Evolutionary conservation across 2,888 invertebrate genomes (phyloP), one percentile per base, ranked within the genome.

Genomic region (Osedax frankpressi): DNA sequence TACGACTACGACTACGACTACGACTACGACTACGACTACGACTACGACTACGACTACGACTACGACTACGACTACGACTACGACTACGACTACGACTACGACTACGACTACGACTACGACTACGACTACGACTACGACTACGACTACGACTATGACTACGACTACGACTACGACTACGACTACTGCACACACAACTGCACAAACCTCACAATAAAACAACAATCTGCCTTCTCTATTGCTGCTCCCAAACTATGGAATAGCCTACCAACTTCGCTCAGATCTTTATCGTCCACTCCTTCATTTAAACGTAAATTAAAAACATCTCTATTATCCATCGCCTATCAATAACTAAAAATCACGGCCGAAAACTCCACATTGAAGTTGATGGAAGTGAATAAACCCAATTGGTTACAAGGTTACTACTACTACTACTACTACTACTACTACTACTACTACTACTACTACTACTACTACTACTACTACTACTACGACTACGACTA

Each of bases 401-500:
- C n/a, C n/a, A n/a, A n/a, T n/a, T n/a, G n/a, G n/a, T n/a, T n/a
- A n/a, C n/a, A n/a, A n/a, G n/a, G n/a, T n/a, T 44, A 44, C 44
- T 44, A 44, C 44, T 65, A 65, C 65, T 65, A 65, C 65, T 65
- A 65, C 65, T 65, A 65, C 26, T 65, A 65, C 65, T 65, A 65
- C 65, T 65, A 65, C 65, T 65, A 65, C 26, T 65, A 65, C 65
- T 65, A 65, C 65, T 65, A 65, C 26, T 65, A 65, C 65, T 65
- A 65, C 65, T 65, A 65, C 65, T 65, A 65, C 26, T 65, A 65
- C 65, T 65, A 65, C 65, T 65, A 65, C 65, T 65, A 65, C 65
- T 65, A 65, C 65, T 65, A 65, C 26, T 65, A 65, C 65, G 6
- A 65, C 65, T 65, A 65, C 26, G 6, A 65, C 65, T 65, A 65